These are phyloP conservation scores for Rhabdomys pumilio DNA, from an alignment of 2,797 vertebrate genomes.

Conservation along the genomic window DNA sequence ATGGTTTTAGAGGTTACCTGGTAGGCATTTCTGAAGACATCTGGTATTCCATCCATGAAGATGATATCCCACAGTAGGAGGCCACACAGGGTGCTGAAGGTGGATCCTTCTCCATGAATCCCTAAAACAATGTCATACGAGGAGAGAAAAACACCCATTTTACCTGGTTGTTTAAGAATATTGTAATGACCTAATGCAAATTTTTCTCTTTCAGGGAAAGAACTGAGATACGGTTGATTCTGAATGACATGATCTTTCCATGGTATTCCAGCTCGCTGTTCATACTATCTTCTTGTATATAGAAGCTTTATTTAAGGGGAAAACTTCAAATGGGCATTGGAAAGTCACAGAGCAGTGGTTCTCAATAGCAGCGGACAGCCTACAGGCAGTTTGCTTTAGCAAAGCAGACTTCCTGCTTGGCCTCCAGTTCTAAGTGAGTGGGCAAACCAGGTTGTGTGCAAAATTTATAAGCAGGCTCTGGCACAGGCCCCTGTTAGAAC, in stretches of 20 bases:
- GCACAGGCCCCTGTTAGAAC: too few species aligned
- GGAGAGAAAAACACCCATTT: not conserved
- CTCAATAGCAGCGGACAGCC: not conserved
- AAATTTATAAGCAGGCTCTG: not conserved
- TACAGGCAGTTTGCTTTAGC: not conserved
- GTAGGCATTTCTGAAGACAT: conserved; percentile 96
- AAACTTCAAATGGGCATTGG: not conserved
- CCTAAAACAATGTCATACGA: conserved; percentile 87
- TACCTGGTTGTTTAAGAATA: not conserved
- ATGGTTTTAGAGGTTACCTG: conserved; percentile 90
- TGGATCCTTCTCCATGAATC: conserved; percentile 98
- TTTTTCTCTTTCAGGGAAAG: not conserved
- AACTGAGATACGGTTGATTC: not conserved
- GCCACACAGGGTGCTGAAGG: conserved; percentile 94
- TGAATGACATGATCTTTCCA: not conserved
- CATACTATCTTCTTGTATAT: not conserved
- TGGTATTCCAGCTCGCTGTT: not conserved
- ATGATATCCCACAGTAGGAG: conserved; percentile 97
- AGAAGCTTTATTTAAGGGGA: not conserved
- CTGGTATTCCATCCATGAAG: conserved; percentile 95
- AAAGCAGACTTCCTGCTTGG: not conserved
- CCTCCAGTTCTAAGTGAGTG: not conserved
- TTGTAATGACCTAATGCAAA: not conserved
- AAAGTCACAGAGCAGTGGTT: not conserved
- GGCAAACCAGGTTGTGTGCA: not conserved